These are phyloP conservation scores for Urocitellus parryii DNA, from an alignment of 2,113 vertebrate species.

Conservation along the genomic window DNA sequence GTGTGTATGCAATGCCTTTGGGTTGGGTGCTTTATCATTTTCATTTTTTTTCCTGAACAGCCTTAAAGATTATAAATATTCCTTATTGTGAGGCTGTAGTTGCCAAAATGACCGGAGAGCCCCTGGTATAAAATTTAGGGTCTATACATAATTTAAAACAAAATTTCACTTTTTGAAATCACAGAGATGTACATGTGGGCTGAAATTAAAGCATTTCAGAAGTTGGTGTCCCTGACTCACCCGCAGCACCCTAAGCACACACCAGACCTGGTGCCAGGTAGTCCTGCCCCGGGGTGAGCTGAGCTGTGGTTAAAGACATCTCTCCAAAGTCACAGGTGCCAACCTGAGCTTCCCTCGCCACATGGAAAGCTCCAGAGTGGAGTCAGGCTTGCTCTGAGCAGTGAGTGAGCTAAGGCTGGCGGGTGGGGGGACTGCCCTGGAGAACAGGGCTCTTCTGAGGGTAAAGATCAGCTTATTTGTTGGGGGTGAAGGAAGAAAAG, in stretches of 20 bases:
- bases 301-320: background rate
- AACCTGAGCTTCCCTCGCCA: background rate
- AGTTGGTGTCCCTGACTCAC: background rate
- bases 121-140: conserved; percentile 30
- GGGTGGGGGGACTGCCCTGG: background rate
- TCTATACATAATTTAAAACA: conserved; percentile 45
- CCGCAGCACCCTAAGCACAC: fast-evolving
- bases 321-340: background rate
- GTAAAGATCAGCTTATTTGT: conserved; percentile 27
- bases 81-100: background rate
- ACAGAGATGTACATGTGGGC: background rate
- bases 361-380: background rate
- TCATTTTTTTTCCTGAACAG: background rate
- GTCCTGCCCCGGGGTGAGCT: background rate
- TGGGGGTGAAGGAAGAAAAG: background rate
- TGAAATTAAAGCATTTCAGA: background rate
- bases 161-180: conserved; percentile 48
- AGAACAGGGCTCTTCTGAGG: background rate
- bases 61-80: conserved; percentile 24
- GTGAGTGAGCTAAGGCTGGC: background rate
- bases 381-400: background rate
- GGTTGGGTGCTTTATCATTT: background rate
- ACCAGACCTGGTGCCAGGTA: background rate
- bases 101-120: conserved; percentile 17
- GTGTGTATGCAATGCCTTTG: background rate